Base-by-base conservation (phyloP, 1,140 invertebrate species). In the Anastrepha obliqua region DNA sequence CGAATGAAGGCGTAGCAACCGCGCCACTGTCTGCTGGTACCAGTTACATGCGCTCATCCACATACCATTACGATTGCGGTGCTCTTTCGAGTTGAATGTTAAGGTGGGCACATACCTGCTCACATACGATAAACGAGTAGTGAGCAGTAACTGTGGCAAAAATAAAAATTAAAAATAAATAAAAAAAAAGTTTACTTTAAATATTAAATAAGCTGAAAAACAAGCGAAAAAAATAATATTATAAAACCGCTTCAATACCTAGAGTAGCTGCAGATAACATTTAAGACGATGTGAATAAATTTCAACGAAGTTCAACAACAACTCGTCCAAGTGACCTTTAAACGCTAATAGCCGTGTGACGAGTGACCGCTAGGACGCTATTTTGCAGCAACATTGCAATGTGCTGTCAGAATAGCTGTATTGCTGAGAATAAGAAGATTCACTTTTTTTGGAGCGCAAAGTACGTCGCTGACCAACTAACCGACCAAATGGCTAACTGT, bases 261-360 rank as follows among this genome's bases (percentile, higher is more conserved):
- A 62, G 51, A n/a, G 60, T 62, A n/a, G 8, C 15, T 62, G 60
- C 60, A 62, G 60, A 17, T 13, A 62, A 62, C 60, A n/a, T 15
- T 62, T 62, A 62, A 62, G 60, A 62, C n/a, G 29, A 51, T 51
- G 39, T 51, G 70, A 20, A 78, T 20, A 78, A 44, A 51, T 20
- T 62, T 17, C 13, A 86, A 62, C 58, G 58, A 62, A 86, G 85
- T 64, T 86, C 9, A 62, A 20, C 74, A 17, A 29, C 74, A 55
- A 81, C 74, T 81, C n/a, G 74, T 81, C n/a, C 74, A 81, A 81
- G 74, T 81, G 74, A 81, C 74, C 74, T 81, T 81, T 81, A 81
- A 81, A 81, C 8, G 74, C 74, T 20, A 81, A 51, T 55, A 55
- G 74, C 20, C 17, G 74, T 81, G 74, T 81, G 74, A 81, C 74